Base-by-base conservation (phyloP, 2,888 invertebrate genomes). In the Gari tellinella region DNA sequence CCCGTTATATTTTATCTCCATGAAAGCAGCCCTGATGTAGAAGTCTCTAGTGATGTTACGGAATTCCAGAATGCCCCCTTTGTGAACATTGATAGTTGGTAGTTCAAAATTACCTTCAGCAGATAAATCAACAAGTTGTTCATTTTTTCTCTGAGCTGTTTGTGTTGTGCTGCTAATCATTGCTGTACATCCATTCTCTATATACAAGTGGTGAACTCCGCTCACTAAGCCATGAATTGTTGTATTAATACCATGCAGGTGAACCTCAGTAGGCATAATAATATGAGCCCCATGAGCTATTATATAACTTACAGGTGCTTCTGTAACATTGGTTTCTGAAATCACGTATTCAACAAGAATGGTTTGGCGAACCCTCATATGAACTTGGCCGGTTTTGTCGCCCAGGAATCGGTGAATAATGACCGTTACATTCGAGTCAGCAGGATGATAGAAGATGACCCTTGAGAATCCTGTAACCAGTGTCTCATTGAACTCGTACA, bases 171-270 rank as follows among this genome's bases (percentile, higher is more conserved):
- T 75, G 0, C 72, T 74, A 1, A 84, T 74, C 26, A 48, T 70
- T 4, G 86, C 75, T 7, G 66, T 56, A 31, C 82, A 80, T 0
- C 62, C 80, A 57, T 83, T 84, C 70, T 86, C 83, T 5, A 86
- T 66, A 67, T 86, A 88, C 21, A 88, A 56, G 65, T 87, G 86
- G 46, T 88, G 88, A n/a, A 87, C 80, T n/a, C 84, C 84, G 1
- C 81, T 83, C 37, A 87, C 56, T 46, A 78, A 56, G 10, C 88
- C 88, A 52, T 76, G 72, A 8, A 87, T 48, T 38, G 77, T 81
- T 17, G 84, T 82, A 49, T 86, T 83, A n/a, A 85, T 80, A 5
- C 87, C 88, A 26, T 88, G 87, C 40, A 88, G 58, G 55, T 84
- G 85, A 3, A 86, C 82, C 51, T 87, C 88, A 7, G 87, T 85